phyloP scores from a whole-genome alignment of 2,797 vertebrate species.

The Falco novaeseelandiae region DNA sequence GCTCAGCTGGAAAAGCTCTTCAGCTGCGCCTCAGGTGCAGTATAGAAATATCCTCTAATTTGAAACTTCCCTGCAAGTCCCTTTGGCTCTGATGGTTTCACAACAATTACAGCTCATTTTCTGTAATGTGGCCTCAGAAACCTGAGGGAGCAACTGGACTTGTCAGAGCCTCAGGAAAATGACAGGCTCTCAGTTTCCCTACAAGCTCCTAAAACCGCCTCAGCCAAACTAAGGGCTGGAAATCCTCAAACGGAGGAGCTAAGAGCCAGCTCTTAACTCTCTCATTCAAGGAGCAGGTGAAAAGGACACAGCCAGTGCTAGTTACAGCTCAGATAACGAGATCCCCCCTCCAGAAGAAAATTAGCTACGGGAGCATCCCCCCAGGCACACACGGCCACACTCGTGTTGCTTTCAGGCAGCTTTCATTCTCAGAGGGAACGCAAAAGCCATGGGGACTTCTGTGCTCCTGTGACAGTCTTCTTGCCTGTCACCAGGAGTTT shows the following conservation, averaged over 20 bases:
- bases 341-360: not conserved
- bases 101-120: not conserved
- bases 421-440: not conserved
- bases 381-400: fast-evolving
- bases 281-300: not conserved
- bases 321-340: not conserved
- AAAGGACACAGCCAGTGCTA: not conserved
- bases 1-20: not conserved
- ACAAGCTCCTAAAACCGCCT: not conserved
- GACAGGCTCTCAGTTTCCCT: not conserved
- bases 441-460: not conserved
- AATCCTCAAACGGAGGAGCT: not conserved
- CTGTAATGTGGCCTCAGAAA: not conserved
- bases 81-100: not conserved
- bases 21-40: not conserved
- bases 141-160: not conserved
- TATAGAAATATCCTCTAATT: not conserved
- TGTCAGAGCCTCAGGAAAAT: not conserved
- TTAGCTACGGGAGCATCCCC: not conserved
- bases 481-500: not conserved
- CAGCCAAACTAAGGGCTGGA: not conserved
- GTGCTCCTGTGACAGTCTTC: not conserved
- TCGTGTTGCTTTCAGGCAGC: not conserved
- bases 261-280: not conserved
- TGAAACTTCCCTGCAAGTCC: not conserved